Evolutionary conservation across 2,113 vertebrate genomes (phyloP).

Genomic region (Centropus bengalensis): DNA sequence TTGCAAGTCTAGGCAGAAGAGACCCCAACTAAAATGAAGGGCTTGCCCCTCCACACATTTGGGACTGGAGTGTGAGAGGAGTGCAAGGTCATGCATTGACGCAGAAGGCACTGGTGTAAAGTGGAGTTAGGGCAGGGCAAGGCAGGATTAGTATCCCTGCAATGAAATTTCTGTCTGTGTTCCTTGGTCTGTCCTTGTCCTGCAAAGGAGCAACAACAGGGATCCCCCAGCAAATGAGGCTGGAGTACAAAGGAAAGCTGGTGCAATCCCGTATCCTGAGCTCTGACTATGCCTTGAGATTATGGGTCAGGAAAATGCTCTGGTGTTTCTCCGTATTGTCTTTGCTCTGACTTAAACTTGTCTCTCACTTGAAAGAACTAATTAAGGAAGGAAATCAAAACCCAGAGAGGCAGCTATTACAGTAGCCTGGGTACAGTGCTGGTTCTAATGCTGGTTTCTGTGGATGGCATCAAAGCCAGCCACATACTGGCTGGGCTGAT

Average conservation of each 20-base stretch:
- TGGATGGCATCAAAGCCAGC: constrained; percentile 21
- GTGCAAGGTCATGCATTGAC: background rate
- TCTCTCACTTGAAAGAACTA: constrained; percentile 74
- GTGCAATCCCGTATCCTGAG: background rate
- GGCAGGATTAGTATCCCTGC: background rate
- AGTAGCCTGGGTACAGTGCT: background rate
- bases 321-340: constrained; percentile 15
- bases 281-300: background rate
- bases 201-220: background rate
- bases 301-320: background rate
- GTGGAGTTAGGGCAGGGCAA: background rate
- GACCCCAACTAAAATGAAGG: background rate
- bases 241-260: background rate
- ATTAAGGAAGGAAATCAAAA: constrained; percentile 77
- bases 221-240: background rate
- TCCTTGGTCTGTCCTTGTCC: background rate
- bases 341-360: constrained; percentile 56
- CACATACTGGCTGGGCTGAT: rapidly evolving
- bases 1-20: background rate
- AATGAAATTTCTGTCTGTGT: background rate
- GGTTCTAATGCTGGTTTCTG: background rate
- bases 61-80: background rate
- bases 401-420: constrained; percentile 35
- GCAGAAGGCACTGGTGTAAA: background rate
- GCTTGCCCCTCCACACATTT: rapidly evolving